phyloP scores from a whole-genome alignment of 2,113 vertebrate species.

The Nettapus auritus region DNA sequence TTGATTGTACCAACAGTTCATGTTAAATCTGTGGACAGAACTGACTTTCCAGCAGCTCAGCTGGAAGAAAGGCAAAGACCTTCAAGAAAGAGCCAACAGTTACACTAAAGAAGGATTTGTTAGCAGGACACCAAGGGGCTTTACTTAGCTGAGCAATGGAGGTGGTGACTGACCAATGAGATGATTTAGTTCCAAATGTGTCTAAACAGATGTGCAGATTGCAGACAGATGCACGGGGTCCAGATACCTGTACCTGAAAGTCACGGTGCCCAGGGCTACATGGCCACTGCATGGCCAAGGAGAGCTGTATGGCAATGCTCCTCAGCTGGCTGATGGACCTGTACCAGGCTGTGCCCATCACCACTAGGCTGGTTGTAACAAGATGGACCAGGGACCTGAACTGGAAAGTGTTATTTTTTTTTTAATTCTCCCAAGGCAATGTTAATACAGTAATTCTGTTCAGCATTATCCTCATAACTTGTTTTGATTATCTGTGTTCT shows the following conservation, averaged over 20 bases:
- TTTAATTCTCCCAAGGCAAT: neutral
- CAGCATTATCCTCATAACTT: neutral
- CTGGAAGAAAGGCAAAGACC: neutral
- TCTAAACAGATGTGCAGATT: neutral
- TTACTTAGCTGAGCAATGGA: neutral
- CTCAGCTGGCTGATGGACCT: neutral
- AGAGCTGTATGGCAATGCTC: neutral
- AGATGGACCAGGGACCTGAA: neutral
- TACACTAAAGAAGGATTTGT: neutral
- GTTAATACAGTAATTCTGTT: slow-evolving; percentile 2
- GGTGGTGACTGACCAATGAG: neutral
- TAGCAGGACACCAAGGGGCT: neutral
- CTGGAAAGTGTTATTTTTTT: neutral
- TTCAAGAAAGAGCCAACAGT: neutral
- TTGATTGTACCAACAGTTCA: neutral
- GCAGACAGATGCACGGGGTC: neutral
- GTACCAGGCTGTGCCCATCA: neutral
- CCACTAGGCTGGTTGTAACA: neutral
- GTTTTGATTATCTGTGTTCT: slow-evolving; percentile 23
- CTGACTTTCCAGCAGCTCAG: fast-evolving
- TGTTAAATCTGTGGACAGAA: neutral
- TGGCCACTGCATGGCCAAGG: fast-evolving
- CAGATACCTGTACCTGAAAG: neutral
- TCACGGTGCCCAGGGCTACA: neutral
- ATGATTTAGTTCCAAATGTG: neutral